Evolutionary conservation across 2,888 invertebrate genomes (phyloP).

Genomic region (Magallana nippona): DNA sequence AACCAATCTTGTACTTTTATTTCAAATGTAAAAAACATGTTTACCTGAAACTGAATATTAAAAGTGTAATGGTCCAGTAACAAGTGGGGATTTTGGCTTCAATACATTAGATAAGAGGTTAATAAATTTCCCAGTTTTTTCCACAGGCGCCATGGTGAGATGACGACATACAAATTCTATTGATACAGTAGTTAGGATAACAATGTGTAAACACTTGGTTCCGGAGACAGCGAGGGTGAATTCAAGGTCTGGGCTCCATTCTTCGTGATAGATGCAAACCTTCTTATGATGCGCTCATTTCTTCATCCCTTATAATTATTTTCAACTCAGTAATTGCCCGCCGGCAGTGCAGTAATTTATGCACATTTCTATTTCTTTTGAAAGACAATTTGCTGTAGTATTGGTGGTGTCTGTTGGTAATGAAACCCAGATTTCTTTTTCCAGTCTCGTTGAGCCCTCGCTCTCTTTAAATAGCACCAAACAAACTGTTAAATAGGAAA

Average conservation of each 20-base stretch:
- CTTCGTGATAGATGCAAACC: not conserved
- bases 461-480: constrained; percentile 2
- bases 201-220: not conserved
- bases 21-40: constrained; percentile 19
- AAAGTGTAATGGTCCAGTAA: constrained; percentile 19
- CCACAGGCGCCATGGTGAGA: not conserved
- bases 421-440: constrained; percentile 1
- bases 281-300: not conserved
- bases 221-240: not conserved
- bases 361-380: constrained; percentile 27
- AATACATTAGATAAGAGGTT: constrained; percentile 21
- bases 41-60: not conserved
- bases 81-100: not conserved
- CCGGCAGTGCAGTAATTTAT: constrained; percentile 16
- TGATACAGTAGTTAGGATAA: not conserved
- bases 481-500: not conserved
- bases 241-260: not conserved
- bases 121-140: not conserved
- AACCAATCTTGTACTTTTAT: not conserved
- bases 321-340: not conserved
- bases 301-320: constrained; percentile 29
- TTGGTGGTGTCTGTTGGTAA: not conserved
- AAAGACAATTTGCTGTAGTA: constrained; percentile 23
- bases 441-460: not conserved
- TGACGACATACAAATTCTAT: not conserved